A percentile compares a stretch with the other conserved stretches of the same genome.
Conservation (phyloP, 92 coral and sea anemone species). For the Ricordea florida region DNA sequence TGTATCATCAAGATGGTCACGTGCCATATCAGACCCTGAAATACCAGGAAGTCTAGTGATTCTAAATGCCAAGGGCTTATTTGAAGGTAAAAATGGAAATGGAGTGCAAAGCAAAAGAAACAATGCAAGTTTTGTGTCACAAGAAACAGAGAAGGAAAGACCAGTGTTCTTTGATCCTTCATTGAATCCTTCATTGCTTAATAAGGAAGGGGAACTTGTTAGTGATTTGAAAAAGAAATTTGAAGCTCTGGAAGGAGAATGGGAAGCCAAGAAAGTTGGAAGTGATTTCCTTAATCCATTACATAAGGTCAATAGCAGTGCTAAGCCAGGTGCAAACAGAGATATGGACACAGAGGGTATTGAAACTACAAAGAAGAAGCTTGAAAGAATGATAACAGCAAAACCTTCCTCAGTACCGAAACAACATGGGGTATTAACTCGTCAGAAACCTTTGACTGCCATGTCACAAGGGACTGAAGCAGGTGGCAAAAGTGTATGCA, state of each 20-base stretch:
- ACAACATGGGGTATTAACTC: no score
- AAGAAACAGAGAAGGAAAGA: conserved; percentile 8
- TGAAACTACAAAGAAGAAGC: background rate
- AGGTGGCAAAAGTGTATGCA: no score
- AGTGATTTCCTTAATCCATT: conserved; percentile 77
- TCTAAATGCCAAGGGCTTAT: conserved; percentile 73
- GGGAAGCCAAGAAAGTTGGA: background rate
- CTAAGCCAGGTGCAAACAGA: background rate
- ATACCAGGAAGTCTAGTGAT: conserved; percentile 62
- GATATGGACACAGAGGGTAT: background rate
- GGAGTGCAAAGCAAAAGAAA: background rate
- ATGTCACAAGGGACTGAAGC: no score
- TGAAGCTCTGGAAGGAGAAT: conserved; percentile 17
- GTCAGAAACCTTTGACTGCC: no score
- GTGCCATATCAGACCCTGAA: conserved; percentile 73
- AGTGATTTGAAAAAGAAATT: conserved; percentile 49
- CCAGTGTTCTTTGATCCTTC: conserved; percentile 61
- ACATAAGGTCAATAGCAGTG: conserved; percentile 53
- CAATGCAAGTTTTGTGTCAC: no score
- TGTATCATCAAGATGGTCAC: conserved; percentile 11
- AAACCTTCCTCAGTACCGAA: background rate
- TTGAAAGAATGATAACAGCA: background rate
- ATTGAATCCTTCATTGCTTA: no score
- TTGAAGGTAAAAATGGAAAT: conserved; percentile 27
- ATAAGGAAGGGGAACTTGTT: conserved; percentile 6